A percentile compares a stretch with the other conserved stretches of the same genome.
Conservation (phyloP, 2,797 vertebrate genomes). For the Labeo calbasu region DNA sequence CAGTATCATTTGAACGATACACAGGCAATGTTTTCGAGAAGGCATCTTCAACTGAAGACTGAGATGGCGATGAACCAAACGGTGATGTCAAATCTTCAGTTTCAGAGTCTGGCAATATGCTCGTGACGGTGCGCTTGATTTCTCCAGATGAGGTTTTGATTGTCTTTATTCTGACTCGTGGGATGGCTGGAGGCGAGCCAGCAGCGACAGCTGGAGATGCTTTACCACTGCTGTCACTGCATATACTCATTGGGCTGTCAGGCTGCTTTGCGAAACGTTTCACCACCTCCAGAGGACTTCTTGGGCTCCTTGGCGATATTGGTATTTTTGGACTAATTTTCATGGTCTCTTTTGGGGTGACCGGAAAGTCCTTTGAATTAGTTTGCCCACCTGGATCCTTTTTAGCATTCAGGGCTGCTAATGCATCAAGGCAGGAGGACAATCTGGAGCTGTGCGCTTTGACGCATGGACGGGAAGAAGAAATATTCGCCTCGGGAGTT, state of each 20-base stretch:
- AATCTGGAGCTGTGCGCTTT: slow-evolving; percentile 87
- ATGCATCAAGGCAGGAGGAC: slow-evolving; percentile 90
- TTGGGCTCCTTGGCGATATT: slow-evolving; percentile 91
- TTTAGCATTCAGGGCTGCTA: slow-evolving; percentile 90
- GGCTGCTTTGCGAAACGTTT: slow-evolving; percentile 86
- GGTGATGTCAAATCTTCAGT: slow-evolving; percentile 88
- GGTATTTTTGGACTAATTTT: slow-evolving; percentile 89
- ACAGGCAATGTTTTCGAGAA: slow-evolving; percentile 70
- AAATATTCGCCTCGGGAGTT: slow-evolving; percentile 63
- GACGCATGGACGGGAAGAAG: slow-evolving; percentile 75
- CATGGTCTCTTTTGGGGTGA: slow-evolving; percentile 74
- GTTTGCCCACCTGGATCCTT: slow-evolving; percentile 80
- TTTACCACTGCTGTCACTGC: slow-evolving; percentile 90
- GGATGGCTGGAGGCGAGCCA: slow-evolving; percentile 91
- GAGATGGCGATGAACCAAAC: slow-evolving; percentile 84
- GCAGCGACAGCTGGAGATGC: slow-evolving; percentile 87
- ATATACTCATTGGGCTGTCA: slow-evolving; percentile 91
- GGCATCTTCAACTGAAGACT: slow-evolving; percentile 80
- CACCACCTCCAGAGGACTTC: slow-evolving; percentile 88
- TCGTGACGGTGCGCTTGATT: slow-evolving; percentile 93
- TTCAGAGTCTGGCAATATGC: slow-evolving; percentile 89
- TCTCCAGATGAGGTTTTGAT: slow-evolving; percentile 95
- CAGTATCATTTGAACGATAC: slow-evolving; percentile 65
- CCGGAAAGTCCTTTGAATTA: slow-evolving; percentile 76
- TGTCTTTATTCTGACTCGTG: slow-evolving; percentile 96